Base-by-base conservation (phyloP, 2,797 vertebrate species). In the Champsocephalus gunnari region DNA sequence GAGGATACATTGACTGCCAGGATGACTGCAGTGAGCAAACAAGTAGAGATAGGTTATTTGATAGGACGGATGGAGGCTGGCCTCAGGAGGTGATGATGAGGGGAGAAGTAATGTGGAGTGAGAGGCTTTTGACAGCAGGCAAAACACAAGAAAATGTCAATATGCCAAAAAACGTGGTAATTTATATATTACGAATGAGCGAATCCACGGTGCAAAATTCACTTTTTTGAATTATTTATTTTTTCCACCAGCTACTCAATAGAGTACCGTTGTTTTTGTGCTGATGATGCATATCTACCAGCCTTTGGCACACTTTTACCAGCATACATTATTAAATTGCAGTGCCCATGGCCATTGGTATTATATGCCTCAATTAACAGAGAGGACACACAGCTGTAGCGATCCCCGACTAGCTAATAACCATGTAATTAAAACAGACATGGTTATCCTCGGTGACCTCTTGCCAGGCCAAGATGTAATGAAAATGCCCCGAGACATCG, bases 371-470 rank as follows among this genome's bases (percentile, higher is more conserved):
- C 6, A 45, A 77, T 88, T 86, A 81, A 73, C 78, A 11, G 10
- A 53, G 68, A 72, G 58, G 80, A 67, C 73, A 45, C 73, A 86
- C 84, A 87, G 81, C 79, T 64, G 65, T 3, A 61, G 66, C 28
- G 17, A 75, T 71, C 73, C 82, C 68, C 44, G 34, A 79, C 68
- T 84, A 74, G 64, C 65, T 93, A 92, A 93, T 92, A 66, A 86
- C 80, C 58, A 10, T 66, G 78, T 93, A 92, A 94, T 93, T 91
- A 91, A 92, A 91, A 62, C 82, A 84, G 82, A 93, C 87, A 71
- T 43, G 53, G 78, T 47, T 28, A 79, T 71, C 80, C 82, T 83
- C 75, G 2, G 60, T 4, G 77, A 87, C 89, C 83, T 77, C 71
- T 75, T 2, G 47, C 59, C 68, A 53, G 75, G 72, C 32, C 45